Base-by-base conservation (phyloP, 2,888 invertebrate genomes). In the Eretmocerus hayati region DNA sequence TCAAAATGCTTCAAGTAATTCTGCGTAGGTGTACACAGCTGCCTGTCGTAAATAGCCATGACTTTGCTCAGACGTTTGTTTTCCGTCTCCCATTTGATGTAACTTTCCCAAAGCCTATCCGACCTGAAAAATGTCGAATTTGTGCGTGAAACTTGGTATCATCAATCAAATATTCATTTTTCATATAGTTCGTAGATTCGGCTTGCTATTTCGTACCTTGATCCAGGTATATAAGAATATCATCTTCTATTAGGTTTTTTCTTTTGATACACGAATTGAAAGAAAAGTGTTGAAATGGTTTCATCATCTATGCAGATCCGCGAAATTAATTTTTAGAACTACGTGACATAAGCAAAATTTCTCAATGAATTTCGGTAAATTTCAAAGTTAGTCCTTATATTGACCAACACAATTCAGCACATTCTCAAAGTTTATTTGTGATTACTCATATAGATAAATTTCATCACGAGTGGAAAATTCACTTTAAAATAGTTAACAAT, bases 31-130 rank as follows among this genome's bases (percentile, higher is more conserved):
- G 90, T 93, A 30, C 82, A 77, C 52, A 97, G 75, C 26, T 97
- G 76, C 38, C 88, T 80, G 70, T 97, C 96, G 72, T 94, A 97
- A 45, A 97, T 79, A 37, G 80, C 78, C 20, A 90, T 86, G 5
- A 92, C 89, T 58, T 84, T 83, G 53, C 81, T 79, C 38, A 86
- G 78, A 31, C 89, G 81, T 58, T 88, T 88, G 21, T 80, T 83
- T 65, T 90, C 90, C 15, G 83, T 81, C 72, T 97, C 96, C 93
- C 95, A 97, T 64, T 90, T 89, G 61, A 96, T 87, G 74, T 87
- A 96, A 32, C 90, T 88, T 67, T 95, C 93, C 97, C 97, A 97
- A 4, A 97, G 77, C 46, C 93, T 85, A 72, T 97, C 96, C 20
- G 95, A 95, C 57, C 95, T 87, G 62, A 64, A 74, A 50, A 4